Conservation (phyloP, 2,888 invertebrate species). For the Peribatodes rhomboidaria region DNA sequence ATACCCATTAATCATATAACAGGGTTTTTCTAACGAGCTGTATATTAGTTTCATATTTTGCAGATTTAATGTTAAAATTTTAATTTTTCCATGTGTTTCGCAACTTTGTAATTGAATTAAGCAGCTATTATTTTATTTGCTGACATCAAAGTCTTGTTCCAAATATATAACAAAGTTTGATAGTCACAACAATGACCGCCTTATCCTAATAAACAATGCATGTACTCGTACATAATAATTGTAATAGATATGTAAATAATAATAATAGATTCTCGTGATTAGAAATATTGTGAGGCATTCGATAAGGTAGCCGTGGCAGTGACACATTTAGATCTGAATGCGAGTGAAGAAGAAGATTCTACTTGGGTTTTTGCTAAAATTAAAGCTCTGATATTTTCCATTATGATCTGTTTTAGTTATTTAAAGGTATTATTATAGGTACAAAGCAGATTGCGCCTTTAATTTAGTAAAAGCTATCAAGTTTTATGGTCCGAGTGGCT, state of each 20-base stretch:
- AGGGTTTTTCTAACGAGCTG: too few species aligned
- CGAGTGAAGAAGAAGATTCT: background rate
- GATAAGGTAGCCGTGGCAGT: slow-evolving; percentile 55
- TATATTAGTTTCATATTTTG: too few species aligned
- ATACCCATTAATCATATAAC: too few species aligned
- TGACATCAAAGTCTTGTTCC: slow-evolving; percentile 31
- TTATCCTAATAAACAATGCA: slow-evolving; percentile 55
- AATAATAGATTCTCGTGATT: slow-evolving; percentile 26
- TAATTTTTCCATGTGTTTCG: background rate
- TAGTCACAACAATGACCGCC: slow-evolving; percentile 57
- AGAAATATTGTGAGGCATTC: slow-evolving; percentile 39
- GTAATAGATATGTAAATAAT: slow-evolving; percentile 19
- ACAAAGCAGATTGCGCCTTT: too few species aligned
- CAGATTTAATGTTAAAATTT: background rate
- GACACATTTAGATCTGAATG: slow-evolving; percentile 45
- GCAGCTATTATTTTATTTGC: background rate
- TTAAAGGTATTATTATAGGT: too few species aligned
- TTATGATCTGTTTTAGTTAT: too few species aligned
- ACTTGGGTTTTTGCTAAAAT: background rate
- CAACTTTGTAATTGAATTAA: background rate
- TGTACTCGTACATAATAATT: slow-evolving; percentile 16
- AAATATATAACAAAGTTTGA: slow-evolving; percentile 46
- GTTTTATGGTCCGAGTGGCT: too few species aligned
- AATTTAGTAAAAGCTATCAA: too few species aligned
- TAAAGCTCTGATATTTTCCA: too few species aligned